phyloP scores from a whole-genome alignment of 1,140 invertebrate genomes.

The Drosophila ironensis region DNA sequence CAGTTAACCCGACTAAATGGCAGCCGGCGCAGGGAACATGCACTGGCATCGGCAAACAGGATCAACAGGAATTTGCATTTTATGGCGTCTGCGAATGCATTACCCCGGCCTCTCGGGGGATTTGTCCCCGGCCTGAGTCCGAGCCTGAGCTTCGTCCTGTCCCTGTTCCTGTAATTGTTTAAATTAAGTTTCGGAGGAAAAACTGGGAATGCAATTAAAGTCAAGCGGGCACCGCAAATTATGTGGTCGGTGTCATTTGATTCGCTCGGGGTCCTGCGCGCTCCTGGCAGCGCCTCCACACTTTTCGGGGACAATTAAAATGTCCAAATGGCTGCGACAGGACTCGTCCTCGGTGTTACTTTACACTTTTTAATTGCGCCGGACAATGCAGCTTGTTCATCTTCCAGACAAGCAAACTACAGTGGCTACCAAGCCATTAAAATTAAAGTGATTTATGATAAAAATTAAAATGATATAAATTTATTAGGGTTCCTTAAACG shows the following conservation, averaged over 20 bases:
- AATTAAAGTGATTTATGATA: neutral
- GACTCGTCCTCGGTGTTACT: constrained; percentile 38
- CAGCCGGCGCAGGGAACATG: constrained; percentile 61
- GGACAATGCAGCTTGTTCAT: constrained; percentile 59
- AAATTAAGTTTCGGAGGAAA: constrained; percentile 53
- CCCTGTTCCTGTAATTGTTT: constrained; percentile 70
- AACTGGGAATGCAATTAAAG: constrained; percentile 64
- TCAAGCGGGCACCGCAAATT: constrained; percentile 46
- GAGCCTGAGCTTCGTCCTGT: too few relatives aligned
- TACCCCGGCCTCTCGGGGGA: constrained; percentile 1
- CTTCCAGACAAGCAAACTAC: constrained; percentile 9
- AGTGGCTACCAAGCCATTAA: neutral
- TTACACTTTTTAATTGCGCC: constrained; percentile 69
- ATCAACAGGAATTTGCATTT: constrained; percentile 81
- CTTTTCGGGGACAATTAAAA: constrained; percentile 60
- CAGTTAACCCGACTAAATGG: constrained; percentile 59
- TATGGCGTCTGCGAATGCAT: constrained; percentile 73
- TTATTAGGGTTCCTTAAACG: too few relatives aligned
- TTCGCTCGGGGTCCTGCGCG: constrained; percentile 47
- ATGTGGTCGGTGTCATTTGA: constrained; percentile 49
- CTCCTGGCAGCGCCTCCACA: constrained; percentile 14
- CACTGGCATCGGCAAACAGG: constrained; percentile 72
- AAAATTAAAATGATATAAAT: neutral
- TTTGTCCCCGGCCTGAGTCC: neutral
- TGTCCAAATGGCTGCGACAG: constrained; percentile 61